Evolutionary conservation across 2,797 vertebrate species (phyloP), one percentile per base, ranked within the genome.

Genomic region (Myotis findleyi): DNA sequence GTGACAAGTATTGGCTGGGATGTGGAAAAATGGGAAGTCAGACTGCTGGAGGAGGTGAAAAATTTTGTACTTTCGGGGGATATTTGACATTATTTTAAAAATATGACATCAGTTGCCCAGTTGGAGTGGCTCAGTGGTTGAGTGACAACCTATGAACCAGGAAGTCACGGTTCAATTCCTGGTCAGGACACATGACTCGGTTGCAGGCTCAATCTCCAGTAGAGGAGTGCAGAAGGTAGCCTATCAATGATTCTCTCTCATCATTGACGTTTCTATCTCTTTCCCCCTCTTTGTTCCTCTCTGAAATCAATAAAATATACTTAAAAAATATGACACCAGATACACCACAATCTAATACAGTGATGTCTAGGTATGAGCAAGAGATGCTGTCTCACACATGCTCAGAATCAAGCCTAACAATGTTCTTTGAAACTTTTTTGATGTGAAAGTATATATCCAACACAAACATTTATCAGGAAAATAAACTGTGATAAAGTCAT

Each of bases 311-410:
- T 62, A 62, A 62, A 27, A 30, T 30, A 62, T 62, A 30, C 25
- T 6, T 62, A 14, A 62, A 62, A 59, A 62, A 62, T 62, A 57
- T 21, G n/a, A 23, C 7, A 5, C n/a, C 53, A 17, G 25, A 59
- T n/a, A 49, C 0, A 4, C 0, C 5, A n/a, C 3, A 75, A 14
- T 1, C 10, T 80, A 8, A 27, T 49, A 20, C 25, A 49, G 4
- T 80, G 44, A 27, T 69, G 73, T 86, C 6, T 53, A 73, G 6
- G 1, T 10, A 53, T 7, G 12, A 17, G 20, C 25, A 5, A 17
- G 47, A 81, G n/a, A 7, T 57, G 11, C 0, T 62, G 23, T 73
- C 14, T 23, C 8, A 2, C 0, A 4, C 5, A 0, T 41, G 4
- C 57, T 38, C 13, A 20, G 27, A 69, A 30, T 81, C 51, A 8